A percentile compares a stretch with the other conserved stretches of the same genome.
Evolutionary conservation across 1,140 invertebrate species (phyloP).

Genomic region (Oedothorax gibbosus): DNA sequence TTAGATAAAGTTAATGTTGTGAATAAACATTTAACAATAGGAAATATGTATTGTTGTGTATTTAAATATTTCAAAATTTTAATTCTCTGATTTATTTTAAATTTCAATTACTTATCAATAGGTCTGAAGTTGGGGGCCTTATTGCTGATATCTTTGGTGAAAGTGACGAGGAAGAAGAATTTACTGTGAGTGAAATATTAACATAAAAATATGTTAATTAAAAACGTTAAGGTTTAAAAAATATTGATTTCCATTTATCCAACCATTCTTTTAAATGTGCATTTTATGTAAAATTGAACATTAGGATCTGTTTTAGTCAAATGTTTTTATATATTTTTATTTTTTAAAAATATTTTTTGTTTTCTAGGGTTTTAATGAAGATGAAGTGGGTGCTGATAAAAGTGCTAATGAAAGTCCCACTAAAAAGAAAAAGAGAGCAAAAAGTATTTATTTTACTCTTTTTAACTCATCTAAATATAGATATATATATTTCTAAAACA

Average conservation of each 20-base stretch:
- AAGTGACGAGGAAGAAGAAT: conserved; percentile 71
- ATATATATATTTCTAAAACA: no score
- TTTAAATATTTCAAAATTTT: no score
- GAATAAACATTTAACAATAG: no score
- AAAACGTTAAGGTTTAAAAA: no score
- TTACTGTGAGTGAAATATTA: conserved; percentile 66
- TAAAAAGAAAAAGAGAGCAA: conserved; percentile 28
- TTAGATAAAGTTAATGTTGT: no score
- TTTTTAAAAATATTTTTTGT: background rate
- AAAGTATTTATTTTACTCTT: background rate
- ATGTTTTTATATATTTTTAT: no score
- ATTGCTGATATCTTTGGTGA: conserved; percentile 71
- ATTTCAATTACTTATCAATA: background rate
- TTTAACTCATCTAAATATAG: background rate
- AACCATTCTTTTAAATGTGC: no score
- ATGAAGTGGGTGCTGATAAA: conserved; percentile 66
- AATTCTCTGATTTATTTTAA: background rate
- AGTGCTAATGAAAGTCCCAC: conserved; percentile 57
- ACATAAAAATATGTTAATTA: no score
- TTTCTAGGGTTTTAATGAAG: conserved; percentile 68
- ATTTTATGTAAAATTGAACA: no score
- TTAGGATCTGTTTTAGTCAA: no score
- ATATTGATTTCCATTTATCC: no score
- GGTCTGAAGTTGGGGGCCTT: conserved; percentile 65
- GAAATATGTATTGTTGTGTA: no score